These are phyloP conservation scores for Macrobrachium rosenbergii DNA, from an alignment of 1,140 invertebrate genomes.

Conservation along the genomic window DNA sequence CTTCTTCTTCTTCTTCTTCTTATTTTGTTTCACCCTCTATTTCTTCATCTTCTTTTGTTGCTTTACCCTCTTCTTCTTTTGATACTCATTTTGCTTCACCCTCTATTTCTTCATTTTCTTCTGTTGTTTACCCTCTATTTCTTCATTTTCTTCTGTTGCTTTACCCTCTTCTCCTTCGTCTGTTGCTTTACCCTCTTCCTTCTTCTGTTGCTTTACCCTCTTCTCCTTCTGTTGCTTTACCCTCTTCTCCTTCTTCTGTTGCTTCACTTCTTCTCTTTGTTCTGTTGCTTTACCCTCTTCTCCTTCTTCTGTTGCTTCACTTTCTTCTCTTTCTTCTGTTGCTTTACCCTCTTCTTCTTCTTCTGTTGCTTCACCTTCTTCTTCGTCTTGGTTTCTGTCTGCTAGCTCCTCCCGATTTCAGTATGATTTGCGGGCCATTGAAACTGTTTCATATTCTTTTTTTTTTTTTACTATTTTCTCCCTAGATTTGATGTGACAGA, in stretches of 20 bases:
- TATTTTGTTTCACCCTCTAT: neutral
- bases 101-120: neutral
- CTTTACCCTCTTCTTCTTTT: neutral
- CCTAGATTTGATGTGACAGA: too few species aligned
- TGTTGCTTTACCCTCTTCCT: neutral
- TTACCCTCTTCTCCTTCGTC: too few species aligned
- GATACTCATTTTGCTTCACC: neutral
- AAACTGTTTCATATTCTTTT: too few species aligned
- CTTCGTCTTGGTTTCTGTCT: neutral
- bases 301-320: neutral
- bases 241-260: neutral
- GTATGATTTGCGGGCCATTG: too few species aligned
- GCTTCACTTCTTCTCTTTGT: neutral
- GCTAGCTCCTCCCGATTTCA: too few species aligned
- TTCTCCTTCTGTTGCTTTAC: neutral
- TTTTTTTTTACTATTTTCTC: too few species aligned
- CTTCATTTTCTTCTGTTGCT: too few species aligned
- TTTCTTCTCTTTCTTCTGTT: neutral
- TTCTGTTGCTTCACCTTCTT: neutral
- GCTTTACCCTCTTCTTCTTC: neutral
- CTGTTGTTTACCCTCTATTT: neutral
- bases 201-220: neutral
- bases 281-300: neutral
- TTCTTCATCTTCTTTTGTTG: neutral
- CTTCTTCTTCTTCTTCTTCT: neutral